Conservation (phyloP, 2,888 invertebrate species). For the Chrysomela aeneicollis region DNA sequence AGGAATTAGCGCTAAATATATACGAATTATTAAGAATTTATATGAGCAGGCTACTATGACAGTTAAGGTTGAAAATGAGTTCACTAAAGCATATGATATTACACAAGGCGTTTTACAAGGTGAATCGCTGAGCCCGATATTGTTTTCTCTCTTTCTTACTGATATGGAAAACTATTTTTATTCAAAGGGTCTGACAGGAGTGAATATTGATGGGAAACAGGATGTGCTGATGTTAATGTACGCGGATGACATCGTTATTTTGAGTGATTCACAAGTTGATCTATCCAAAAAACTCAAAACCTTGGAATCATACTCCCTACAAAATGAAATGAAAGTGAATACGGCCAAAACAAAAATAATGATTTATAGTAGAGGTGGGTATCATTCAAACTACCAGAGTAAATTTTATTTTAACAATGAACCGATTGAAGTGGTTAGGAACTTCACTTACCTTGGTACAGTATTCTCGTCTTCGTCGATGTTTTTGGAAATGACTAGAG, state of each 20-base stretch:
- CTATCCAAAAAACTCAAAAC: neutral
- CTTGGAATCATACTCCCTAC: neutral
- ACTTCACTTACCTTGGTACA: conserved; percentile 6
- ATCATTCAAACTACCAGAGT: neutral
- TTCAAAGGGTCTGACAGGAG: neutral
- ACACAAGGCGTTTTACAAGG: neutral
- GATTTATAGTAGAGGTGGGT: neutral
- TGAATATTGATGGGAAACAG: conserved; percentile 1
- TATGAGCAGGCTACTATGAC: neutral
- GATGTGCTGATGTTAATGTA: too few relatives aligned
- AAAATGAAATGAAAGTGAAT: conserved; percentile 13
- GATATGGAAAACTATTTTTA: neutral
- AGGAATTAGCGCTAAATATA: conserved; percentile 4
- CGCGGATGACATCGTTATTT: too few relatives aligned
- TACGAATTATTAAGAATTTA: conserved; percentile 5
- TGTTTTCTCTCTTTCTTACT: neutral
- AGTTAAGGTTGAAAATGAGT: neutral
- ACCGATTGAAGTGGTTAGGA: conserved; percentile 1
- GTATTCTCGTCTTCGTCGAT: conserved; percentile 3
- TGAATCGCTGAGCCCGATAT: neutral
- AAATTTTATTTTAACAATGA: neutral
- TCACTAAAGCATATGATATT: conserved; percentile 3
- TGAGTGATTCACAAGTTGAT: conserved; percentile 6
- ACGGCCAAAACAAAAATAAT: conserved; percentile 1
- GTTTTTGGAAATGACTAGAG: conserved; percentile 14